Evolutionary conservation across 2,113 vertebrate species (phyloP).

Genomic region (Zosterops japonicus): DNA sequence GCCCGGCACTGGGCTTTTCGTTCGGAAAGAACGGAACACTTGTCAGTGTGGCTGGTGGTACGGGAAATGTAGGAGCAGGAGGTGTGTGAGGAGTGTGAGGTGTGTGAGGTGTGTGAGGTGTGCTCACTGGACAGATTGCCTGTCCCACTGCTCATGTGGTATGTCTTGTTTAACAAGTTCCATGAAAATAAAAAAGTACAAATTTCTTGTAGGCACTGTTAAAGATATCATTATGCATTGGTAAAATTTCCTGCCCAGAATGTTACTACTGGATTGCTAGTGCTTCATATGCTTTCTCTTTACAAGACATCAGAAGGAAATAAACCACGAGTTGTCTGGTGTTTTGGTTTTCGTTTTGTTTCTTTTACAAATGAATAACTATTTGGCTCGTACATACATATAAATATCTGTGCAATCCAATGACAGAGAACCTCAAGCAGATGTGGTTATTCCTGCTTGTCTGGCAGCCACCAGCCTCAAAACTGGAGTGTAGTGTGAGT

Average conservation of each 20-base stretch:
- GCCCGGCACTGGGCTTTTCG: not conserved
- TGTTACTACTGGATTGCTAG: not conserved
- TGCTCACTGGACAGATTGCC: accelerated
- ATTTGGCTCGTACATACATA: not conserved
- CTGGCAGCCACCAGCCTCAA: accelerated
- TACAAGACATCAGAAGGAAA: not conserved
- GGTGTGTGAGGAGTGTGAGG: not conserved
- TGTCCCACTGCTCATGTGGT: accelerated
- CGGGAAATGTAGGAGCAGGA: not conserved
- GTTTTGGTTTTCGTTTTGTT: not conserved
- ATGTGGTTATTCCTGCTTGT: not conserved
- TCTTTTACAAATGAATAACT: not conserved
- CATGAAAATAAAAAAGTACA: not conserved
- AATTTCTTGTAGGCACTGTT: not conserved
- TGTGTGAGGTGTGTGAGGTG: not conserved
- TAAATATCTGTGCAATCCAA: not conserved
- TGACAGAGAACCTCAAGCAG: not conserved
- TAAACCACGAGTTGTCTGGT: not conserved
- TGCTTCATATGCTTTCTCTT: not conserved
- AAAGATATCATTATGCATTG: not conserved
- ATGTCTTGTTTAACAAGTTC: not conserved
- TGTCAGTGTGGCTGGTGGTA: not conserved
- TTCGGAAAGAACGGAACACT: not conserved
- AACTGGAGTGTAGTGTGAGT: not conserved
- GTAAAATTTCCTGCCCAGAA: not conserved